Evolutionary conservation across 2,797 vertebrate species (phyloP).

Genomic region (Crenichthys baileyi): DNA sequence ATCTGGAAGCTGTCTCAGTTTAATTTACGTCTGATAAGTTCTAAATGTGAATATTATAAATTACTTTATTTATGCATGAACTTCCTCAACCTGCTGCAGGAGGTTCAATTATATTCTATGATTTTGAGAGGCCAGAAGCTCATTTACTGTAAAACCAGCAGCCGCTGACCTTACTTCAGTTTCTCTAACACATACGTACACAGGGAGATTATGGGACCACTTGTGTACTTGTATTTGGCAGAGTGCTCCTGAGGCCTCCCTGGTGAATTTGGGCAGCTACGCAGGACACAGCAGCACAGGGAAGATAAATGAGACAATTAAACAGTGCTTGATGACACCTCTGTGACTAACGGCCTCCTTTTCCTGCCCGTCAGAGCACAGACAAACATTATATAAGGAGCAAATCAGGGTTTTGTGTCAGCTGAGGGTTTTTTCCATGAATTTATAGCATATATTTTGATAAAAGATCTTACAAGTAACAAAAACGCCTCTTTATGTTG

Average conservation of each 20-base stretch:
- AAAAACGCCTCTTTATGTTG: background rate
- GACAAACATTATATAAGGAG: constrained; percentile 62
- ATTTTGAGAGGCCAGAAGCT: constrained; percentile 11
- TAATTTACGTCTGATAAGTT: background rate
- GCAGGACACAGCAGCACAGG: constrained; percentile 41
- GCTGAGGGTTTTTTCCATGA: background rate
- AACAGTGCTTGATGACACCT: constrained; percentile 71
- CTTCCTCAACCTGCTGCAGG: constrained; percentile 16
- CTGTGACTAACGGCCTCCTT: constrained; percentile 73
- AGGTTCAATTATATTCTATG: constrained; percentile 34
- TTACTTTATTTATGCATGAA: background rate
- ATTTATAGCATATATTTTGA: background rate
- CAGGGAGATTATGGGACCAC: constrained; percentile 13
- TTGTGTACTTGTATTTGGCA: constrained; percentile 34
- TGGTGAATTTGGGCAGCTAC: constrained; percentile 26
- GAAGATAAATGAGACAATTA: constrained; percentile 81
- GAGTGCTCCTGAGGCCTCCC: constrained; percentile 27
- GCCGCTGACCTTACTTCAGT: background rate
- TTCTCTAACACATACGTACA: background rate
- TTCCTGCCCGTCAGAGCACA: constrained; percentile 63
- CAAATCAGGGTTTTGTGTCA: constrained; percentile 12
- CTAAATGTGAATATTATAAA: background rate
- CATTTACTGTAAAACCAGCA: background rate
- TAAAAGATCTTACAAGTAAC: background rate
- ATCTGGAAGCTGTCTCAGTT: background rate